Conservation (phyloP, 2,888 invertebrate species). For the Drosophila histrio region DNA sequence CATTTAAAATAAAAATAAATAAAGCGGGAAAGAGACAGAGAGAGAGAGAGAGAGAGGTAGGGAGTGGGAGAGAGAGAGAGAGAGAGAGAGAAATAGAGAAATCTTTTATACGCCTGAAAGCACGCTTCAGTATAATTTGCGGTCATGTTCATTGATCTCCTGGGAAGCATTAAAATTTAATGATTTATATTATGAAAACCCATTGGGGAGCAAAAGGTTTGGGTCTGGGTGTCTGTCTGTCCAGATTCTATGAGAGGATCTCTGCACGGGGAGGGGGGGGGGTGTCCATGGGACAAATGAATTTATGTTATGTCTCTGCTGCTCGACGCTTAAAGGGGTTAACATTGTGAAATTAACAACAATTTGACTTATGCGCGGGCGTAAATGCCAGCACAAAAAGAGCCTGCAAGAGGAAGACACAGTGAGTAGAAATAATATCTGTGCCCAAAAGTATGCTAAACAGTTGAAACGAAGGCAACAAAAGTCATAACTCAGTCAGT, state of each 20-base stretch:
- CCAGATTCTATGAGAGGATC: background rate
- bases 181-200: conserved; percentile 77
- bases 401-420: background rate
- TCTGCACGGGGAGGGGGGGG: background rate
- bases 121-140: conserved; percentile 81
- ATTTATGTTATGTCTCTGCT: conserved; percentile 72
- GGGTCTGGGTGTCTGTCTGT: background rate
- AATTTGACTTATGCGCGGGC: conserved; percentile 76
- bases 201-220: conserved; percentile 18
- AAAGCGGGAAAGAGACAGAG: conserved; percentile 11
- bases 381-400: conserved; percentile 28
- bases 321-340: conserved; percentile 69
- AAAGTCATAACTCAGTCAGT: conserved; percentile 74
- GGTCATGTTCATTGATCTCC: conserved; percentile 83
- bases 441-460: conserved; percentile 75
- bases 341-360: conserved; percentile 76
- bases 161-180: conserved; percentile 83
- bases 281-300: conserved; percentile 50
- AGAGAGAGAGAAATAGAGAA: conserved; percentile 35
- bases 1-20: conserved; percentile 46
- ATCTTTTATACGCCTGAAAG: conserved; percentile 74
- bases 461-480: conserved; percentile 63
- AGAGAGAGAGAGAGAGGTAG: conserved; percentile 4
- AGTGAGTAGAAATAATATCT: conserved; percentile 40
- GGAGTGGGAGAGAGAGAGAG: conserved; percentile 2